phyloP scores from a whole-genome alignment of 1,140 invertebrate genomes.

The Drosophila neocordata region DNA sequence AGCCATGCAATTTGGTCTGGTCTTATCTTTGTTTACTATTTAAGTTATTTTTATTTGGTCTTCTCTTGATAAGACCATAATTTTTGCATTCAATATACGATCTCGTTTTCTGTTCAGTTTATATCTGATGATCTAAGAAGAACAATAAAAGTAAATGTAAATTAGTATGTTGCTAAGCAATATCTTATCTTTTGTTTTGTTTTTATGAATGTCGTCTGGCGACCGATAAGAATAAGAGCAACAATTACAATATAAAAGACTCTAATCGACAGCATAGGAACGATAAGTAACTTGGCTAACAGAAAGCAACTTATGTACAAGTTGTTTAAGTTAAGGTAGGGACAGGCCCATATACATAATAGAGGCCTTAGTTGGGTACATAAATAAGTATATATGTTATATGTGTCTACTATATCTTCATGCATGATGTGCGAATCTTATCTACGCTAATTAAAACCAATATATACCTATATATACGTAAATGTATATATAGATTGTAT shows the following conservation, averaged over 20 bases:
- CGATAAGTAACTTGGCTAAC: too few species aligned
- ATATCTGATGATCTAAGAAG: constrained; percentile 38
- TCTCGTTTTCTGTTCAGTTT: too few species aligned
- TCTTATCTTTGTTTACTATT: constrained; percentile 24
- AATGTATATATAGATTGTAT: constrained; percentile 1
- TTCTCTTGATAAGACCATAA: constrained; percentile 48
- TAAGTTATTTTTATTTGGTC: constrained; percentile 14
- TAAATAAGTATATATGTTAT: neutral
- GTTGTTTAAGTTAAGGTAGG: constrained; percentile 6
- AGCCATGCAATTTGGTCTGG: constrained; percentile 25
- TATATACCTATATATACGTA: too few species aligned
- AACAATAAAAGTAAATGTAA: constrained; percentile 28
- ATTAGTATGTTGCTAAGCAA: constrained; percentile 27
- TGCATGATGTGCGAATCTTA: constrained; percentile 11
- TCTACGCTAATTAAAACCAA: constrained; percentile 6
- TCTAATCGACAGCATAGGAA: constrained; percentile 44
- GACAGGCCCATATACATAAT: neutral
- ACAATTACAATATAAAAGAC: constrained; percentile 23
- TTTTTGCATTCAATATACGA: constrained; percentile 26
- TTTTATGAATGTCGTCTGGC: neutral
- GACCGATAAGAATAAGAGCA: constrained; percentile 32
- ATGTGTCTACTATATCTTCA: neutral
- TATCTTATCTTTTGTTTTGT: constrained; percentile 37
- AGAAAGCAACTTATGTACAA: neutral
- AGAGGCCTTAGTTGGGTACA: too few species aligned